Evolutionary conservation across 2,797 vertebrate genomes (phyloP).

Genomic region (Aythya fuligula): DNA sequence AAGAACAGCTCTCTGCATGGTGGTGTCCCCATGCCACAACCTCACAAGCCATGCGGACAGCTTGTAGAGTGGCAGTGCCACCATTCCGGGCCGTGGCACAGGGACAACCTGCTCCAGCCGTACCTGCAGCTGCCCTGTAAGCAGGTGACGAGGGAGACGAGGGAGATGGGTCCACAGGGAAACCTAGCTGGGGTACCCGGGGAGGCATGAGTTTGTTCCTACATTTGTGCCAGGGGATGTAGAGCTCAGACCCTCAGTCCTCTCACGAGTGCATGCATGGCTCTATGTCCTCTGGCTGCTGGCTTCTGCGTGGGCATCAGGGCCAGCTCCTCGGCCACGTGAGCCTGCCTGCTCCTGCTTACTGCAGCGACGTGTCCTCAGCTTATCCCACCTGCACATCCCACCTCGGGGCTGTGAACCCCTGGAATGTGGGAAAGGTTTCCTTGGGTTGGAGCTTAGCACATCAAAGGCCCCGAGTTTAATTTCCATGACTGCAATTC

Average conservation of each 20-base stretch:
- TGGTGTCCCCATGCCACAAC: not conserved
- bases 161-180: accelerated
- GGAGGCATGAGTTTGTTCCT: not conserved
- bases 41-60: not conserved
- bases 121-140: not conserved
- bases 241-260: not conserved
- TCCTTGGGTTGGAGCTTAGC: not conserved
- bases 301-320: accelerated
- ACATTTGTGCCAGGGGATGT: accelerated
- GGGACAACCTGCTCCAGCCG: not conserved
- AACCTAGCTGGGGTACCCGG: not conserved
- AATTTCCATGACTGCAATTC: not conserved
- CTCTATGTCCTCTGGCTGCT: not conserved
- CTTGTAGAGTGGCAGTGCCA: not conserved
- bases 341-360: not conserved
- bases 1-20: not conserved
- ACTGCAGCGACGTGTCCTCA: not conserved
- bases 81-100: not conserved
- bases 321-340: not conserved
- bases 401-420: not conserved
- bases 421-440: not conserved
- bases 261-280: not conserved
- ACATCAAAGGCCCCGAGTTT: not conserved
- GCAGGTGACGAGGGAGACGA: not conserved
- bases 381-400: not conserved